Evolutionary conservation across 2,113 vertebrate species (phyloP), one percentile per base, ranked within the genome.

Genomic region (Brachyistius frenatus): DNA sequence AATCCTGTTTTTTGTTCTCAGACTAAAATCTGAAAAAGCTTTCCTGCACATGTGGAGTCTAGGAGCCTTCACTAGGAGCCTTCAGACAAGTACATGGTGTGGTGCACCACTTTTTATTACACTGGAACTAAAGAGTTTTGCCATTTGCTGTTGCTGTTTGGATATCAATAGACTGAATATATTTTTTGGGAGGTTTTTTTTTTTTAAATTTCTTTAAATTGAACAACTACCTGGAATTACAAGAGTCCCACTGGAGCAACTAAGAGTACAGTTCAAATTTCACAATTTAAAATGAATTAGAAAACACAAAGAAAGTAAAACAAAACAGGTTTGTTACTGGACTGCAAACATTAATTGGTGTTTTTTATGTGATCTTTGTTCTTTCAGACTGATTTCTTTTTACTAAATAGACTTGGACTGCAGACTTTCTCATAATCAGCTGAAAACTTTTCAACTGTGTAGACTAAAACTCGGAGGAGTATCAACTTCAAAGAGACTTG

Each of bases 31-130:
- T 83, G 66, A 75, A 78, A 75, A 87, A 47, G 39, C 53, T 73
- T 64, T 69, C 15, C 54, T 58, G 84, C 79, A 75, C 85, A 74
- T 57, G 81, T 84, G 81, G 83, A 74, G 73, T 32, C 41, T 61
- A 66, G 63, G 46, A 60, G 69, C 54, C 54, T 6, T 77, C 13
- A 41, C 41, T 61, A 66, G 63, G 46, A 60, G 69, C 54, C 54
- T 6, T 77, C 13, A 41, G 54, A 65, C 68, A 85, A 80, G 80
- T 91, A 88, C 60, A 73, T 16, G 65, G 30, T 54, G 16, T 44
- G 67, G 10, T 36, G 70, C 52, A 60, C 15, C 7, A 57, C 56
- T 56, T 83, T 31, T 44, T 0, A 63, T 52, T 73, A 69, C 63
- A 64, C 32, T 58, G 84, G 78, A 83, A 62, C 53, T 72, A 70